These are phyloP conservation scores for Panulirus ornatus DNA, from an alignment of 1,140 invertebrate genomes.

Conservation along the genomic window DNA sequence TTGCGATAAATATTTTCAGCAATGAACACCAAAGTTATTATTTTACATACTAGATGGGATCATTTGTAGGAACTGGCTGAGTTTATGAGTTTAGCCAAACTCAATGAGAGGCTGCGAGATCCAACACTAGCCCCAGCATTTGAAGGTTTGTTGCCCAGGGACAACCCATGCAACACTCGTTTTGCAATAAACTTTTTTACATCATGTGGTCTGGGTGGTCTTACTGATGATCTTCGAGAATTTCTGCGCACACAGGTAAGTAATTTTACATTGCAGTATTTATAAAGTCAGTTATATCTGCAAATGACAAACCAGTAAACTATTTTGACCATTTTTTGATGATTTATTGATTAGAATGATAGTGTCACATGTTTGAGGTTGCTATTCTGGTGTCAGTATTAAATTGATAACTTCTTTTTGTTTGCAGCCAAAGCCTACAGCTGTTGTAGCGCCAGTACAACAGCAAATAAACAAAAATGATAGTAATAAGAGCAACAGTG, in stretches of 20 bases:
- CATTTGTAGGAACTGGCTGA: conserved; percentile 92
- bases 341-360: too few species aligned
- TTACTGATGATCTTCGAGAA: conserved; percentile 95
- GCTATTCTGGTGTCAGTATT: not conserved
- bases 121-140: conserved; percentile 91
- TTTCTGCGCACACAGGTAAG: conserved; percentile 85
- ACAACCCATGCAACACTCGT: conserved; percentile 96
- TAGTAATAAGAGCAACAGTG: conserved; percentile 44
- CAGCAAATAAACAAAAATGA: conserved; percentile 64
- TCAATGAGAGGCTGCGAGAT: conserved; percentile 94
- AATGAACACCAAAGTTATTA: not conserved
- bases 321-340: too few species aligned
- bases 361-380: too few species aligned
- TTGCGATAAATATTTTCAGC: not conserved
- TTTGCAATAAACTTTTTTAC: conserved; percentile 99
- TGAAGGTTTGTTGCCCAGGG: conserved; percentile 95
- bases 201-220: conserved; percentile 96
- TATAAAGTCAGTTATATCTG: too few species aligned
- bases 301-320: too few species aligned
- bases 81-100: conserved; percentile 95
- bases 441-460: conserved; percentile 75
- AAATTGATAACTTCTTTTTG: not conserved
- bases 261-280: too few species aligned
- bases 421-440: conserved; percentile 84
- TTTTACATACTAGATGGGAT: too few species aligned